Evolutionary conservation across 2,113 vertebrate species (phyloP), one percentile per base, ranked within the genome.

Genomic region (Scatophagus argus): DNA sequence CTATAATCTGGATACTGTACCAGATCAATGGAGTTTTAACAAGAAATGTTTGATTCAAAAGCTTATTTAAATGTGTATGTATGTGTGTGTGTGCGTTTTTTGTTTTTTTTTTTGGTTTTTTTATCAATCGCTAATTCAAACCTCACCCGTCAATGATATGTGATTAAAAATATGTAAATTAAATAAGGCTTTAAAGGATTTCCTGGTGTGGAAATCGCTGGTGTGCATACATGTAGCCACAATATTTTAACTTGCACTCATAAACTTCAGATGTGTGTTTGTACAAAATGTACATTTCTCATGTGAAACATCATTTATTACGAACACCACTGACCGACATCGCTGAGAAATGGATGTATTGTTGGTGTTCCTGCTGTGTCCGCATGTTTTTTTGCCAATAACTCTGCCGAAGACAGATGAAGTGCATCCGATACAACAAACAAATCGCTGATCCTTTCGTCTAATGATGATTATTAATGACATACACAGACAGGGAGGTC

Each of bases 381-480:
- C 75, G 63, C 51, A 75, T 54, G 51, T 61, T 67, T 31, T 54
- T 87, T 74, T 63, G 36, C 62, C 78, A 84, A 56, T 47, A 55
- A 52, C 46, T 77, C 62, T 46, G 65, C 62, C 75, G 64, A 70
- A 54, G 61, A 83, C 62, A 65, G 56, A 87, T 71, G 19, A 67
- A 85, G 69, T 77, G 56, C 52, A 74, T 88, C 77, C 56, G 39
- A 36, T 89, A 84, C 71, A 81, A 83, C 79, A 78, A 86, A 84
- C 69, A 84, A 82, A 86, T 41, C 11, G 0, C 52, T 74, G 58
- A 77, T 61, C 69, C 66, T 49, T 65, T 68, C 69, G 76, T 79
- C 73, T 65, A 74, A 67, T 81, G 58, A 66, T 16, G 34, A 64
- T 87, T 72, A 87, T 88, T 84, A 79, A 90, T 90, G 70, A n/a